These are phyloP conservation scores for Hirtodrosophila cameraria DNA, from an alignment of 2,888 invertebrate species.

Conservation along the genomic window DNA sequence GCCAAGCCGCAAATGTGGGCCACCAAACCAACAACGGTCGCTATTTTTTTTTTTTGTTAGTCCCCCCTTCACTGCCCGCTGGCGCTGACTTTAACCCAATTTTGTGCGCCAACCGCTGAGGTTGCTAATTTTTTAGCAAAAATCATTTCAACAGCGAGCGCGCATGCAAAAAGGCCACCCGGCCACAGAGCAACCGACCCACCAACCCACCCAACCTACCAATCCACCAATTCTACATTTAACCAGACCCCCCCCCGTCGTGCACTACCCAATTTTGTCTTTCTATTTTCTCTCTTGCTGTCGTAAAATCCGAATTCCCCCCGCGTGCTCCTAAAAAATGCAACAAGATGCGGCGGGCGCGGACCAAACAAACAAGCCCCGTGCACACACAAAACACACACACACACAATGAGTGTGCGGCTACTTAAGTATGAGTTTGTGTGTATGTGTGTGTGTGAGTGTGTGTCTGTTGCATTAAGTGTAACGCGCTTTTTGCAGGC, in stretches of 20 bases:
- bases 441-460: conserved; percentile 21
- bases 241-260: conserved; percentile 38
- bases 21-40: conserved; percentile 41
- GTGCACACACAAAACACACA: conserved; percentile 34
- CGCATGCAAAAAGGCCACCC: conserved; percentile 44
- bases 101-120: conserved; percentile 71
- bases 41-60: too few species aligned
- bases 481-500: conserved; percentile 54
- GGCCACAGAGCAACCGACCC: conserved; percentile 35
- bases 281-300: not conserved
- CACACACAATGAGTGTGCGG: conserved; percentile 21
- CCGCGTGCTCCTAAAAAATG: conserved; percentile 73
- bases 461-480: conserved; percentile 37
- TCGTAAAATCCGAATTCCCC: conserved; percentile 40
- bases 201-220: conserved; percentile 7
- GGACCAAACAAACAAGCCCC: conserved; percentile 61
- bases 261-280: conserved; percentile 38
- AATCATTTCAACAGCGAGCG: conserved; percentile 65
- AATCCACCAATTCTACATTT: conserved; percentile 21
- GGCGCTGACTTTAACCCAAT: conserved; percentile 78
- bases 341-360: conserved; percentile 72
- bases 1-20: conserved; percentile 52
- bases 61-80: conserved; percentile 17
- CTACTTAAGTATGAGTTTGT: conserved; percentile 13
- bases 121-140: conserved; percentile 73